Conservation (phyloP, 2,888 invertebrate species). For the Tryphoninae sp. region DNA sequence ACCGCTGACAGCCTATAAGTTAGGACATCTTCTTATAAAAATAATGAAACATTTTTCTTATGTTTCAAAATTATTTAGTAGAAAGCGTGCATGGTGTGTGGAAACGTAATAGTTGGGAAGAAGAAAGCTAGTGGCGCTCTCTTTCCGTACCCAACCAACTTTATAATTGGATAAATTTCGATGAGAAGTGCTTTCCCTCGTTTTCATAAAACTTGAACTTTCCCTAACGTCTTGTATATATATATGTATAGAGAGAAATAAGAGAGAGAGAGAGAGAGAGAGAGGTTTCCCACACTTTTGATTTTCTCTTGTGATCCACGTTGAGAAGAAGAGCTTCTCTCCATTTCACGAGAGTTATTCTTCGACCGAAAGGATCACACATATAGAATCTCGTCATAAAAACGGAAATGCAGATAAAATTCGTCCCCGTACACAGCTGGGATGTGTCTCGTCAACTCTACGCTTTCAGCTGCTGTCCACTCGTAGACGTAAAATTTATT, state of each 20-base stretch:
- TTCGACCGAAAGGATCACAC: not conserved
- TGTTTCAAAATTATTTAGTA: not conserved
- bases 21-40: no score
- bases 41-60: no score
- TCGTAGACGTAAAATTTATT: not conserved
- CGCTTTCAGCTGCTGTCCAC: not conserved
- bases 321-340: not conserved
- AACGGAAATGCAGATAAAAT: not conserved
- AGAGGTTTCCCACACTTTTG: constrained; percentile 14
- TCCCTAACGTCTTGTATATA: not conserved
- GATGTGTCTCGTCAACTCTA: not conserved
- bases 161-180: constrained; percentile 59
- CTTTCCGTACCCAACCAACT: constrained; percentile 24
- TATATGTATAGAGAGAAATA: not conserved
- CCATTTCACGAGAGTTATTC: not conserved
- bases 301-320: constrained; percentile 33
- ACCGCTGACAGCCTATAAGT: no score
- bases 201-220: constrained; percentile 48
- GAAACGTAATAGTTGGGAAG: not conserved
- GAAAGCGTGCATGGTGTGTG: not conserved
- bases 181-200: constrained; percentile 53
- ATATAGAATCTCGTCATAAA: not conserved
- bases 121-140: not conserved
- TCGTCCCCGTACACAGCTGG: not conserved
- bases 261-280: constrained; percentile 12